Evolutionary conservation across 2,113 vertebrate species (phyloP).

Genomic region (Mirounga angustirostris): DNA sequence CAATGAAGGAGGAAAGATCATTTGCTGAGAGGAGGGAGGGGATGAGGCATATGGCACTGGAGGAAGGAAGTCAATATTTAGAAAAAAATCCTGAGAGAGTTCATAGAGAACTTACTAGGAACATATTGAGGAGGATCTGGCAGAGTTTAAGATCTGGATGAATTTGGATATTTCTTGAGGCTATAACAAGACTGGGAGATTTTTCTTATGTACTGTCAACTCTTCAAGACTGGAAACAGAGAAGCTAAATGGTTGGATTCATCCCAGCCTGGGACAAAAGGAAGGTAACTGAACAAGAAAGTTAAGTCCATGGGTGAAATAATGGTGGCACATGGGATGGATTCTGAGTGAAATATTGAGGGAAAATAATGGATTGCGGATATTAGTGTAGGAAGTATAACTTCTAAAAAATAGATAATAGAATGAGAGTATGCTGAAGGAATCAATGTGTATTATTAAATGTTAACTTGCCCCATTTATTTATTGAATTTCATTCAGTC

Average conservation of each 20-base stretch:
- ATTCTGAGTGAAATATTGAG: background rate
- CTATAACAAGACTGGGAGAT: background rate
- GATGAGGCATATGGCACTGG: background rate
- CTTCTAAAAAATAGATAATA: background rate
- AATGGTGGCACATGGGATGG: background rate
- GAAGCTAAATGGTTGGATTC: background rate
- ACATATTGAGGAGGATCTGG: background rate
- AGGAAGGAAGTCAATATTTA: slow-evolving; percentile 16
- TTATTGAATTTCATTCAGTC: background rate
- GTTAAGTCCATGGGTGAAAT: background rate
- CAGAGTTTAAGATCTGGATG: slow-evolving; percentile 5
- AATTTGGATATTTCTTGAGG: background rate
- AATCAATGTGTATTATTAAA: background rate
- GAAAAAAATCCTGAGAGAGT: background rate
- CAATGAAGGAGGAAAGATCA: background rate
- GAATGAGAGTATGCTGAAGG: background rate
- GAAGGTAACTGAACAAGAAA: background rate
- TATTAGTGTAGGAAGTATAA: background rate
- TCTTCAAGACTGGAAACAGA: background rate
- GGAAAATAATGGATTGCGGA: background rate
- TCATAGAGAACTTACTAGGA: background rate
- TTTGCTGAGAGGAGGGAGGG: background rate
- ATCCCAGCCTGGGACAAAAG: background rate
- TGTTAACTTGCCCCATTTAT: background rate
- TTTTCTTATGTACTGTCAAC: background rate